Percentiles rank a stretch among this genome's conserved stretches.
These are phyloP conservation scores for Cryptocephalus primarius DNA, from an alignment of 2,888 invertebrate genomes.

Conservation along the genomic window DNA sequence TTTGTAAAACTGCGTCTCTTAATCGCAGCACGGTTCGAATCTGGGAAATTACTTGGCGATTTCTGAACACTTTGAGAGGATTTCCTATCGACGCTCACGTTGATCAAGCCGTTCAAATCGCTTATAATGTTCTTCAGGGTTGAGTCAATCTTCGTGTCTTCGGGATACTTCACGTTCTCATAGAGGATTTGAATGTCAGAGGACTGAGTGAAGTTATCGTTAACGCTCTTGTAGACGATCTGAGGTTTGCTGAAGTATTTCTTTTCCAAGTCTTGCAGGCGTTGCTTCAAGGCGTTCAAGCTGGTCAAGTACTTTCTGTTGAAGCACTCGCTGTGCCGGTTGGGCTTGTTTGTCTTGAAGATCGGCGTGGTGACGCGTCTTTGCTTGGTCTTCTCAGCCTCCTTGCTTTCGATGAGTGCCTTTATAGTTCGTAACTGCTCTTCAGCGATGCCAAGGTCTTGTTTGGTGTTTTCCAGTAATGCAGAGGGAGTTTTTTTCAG, in stretches of 20 bases:
- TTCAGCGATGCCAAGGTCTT: conserved; percentile 7
- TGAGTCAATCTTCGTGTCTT: conserved; percentile 6
- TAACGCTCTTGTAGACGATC: conserved; percentile 15
- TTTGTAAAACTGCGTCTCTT: no score
- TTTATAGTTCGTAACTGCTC: conserved; percentile 7
- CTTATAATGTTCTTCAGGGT: conserved; percentile 7
- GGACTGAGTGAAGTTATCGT: conserved; percentile 9
- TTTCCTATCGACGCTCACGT: not conserved
- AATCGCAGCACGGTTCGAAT: no score
- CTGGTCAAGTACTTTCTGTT: conserved; percentile 19
- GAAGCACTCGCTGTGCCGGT: conserved; percentile 5
- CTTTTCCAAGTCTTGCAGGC: conserved; percentile 22
- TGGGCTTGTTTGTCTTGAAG: conserved; percentile 5
- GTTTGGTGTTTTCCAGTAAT: conserved; percentile 7
- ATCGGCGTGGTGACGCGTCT: not conserved
- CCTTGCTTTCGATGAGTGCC: conserved; percentile 2
- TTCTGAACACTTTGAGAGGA: no score
- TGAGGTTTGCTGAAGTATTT: conserved; percentile 17
- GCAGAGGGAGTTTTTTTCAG: conserved; percentile 3
- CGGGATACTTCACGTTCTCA: conserved; percentile 1
- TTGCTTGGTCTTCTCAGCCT: not conserved
- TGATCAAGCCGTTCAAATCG: conserved; percentile 9
- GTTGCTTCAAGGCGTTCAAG: conserved; percentile 19
- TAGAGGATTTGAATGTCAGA: conserved; percentile 8
- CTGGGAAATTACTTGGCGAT: no score